Conservation (phyloP, 2,113 vertebrate genomes). For the Turnix velox region DNA sequence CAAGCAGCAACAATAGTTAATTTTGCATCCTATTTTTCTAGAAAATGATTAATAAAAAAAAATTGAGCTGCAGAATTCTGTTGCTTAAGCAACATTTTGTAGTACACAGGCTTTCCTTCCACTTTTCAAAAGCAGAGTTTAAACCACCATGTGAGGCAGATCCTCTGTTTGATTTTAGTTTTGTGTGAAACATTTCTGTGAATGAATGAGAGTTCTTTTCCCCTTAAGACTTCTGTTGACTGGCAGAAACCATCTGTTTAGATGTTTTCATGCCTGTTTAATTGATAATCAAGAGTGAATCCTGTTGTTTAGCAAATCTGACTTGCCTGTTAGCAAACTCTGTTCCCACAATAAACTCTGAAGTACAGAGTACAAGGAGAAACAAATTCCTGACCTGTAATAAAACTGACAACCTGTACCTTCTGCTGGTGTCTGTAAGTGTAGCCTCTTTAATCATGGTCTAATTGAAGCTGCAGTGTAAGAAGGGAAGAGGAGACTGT, state of each 20-base stretch:
- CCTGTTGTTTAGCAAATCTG: constrained; percentile 49
- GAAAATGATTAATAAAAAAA: not conserved
- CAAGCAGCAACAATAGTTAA: not conserved
- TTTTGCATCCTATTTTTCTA: not conserved
- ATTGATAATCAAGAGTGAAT: constrained; percentile 63
- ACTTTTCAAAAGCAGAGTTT: not conserved
- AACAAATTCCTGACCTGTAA: constrained; percentile 10
- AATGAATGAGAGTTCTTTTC: constrained; percentile 29
- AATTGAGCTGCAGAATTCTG: not conserved
- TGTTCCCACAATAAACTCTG: constrained; percentile 11
- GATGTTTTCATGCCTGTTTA: constrained; percentile 62
- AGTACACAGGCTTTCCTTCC: not conserved
- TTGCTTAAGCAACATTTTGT: not conserved
- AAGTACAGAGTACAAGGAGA: not conserved
- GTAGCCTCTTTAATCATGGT: constrained; percentile 22
- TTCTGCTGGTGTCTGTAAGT: not conserved
- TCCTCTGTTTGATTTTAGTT: not conserved
- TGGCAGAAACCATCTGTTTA: constrained; percentile 64
- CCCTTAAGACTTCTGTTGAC: constrained; percentile 27
- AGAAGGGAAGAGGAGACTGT: not conserved
- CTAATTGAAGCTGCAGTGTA: constrained; percentile 33
- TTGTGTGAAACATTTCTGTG: constrained; percentile 20
- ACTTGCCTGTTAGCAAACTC: constrained; percentile 40
- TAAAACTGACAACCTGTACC: not conserved
- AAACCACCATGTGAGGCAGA: not conserved